Conservation (phyloP, 2,888 invertebrate species). For the Siphlonurus alternatus region DNA sequence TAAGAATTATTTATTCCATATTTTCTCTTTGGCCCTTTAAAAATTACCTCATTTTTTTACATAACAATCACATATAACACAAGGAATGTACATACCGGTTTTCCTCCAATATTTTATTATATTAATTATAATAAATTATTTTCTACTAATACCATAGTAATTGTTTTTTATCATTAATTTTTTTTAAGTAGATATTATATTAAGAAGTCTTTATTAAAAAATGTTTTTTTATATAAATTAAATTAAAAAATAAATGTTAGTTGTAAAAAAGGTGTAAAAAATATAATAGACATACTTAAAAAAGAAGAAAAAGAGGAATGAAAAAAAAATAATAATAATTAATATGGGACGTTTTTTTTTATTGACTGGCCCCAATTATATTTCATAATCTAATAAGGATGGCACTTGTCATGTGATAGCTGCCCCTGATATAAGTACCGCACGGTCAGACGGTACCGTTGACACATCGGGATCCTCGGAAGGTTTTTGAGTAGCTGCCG, state of each 20-base stretch:
- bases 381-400: neutral
- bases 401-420: neutral
- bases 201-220: neutral
- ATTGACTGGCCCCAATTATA: neutral
- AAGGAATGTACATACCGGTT: too few relatives aligned
- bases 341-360: too few relatives aligned
- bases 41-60: too few relatives aligned
- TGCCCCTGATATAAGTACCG: neutral
- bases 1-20: too few relatives aligned
- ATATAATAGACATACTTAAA: neutral
- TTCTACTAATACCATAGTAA: too few relatives aligned
- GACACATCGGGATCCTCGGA: neutral
- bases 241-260: neutral
- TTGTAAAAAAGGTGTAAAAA: neutral
- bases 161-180: neutral
- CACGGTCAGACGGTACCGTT: neutral
- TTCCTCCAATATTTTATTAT: too few relatives aligned
- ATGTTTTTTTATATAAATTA: neutral
- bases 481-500: neutral
- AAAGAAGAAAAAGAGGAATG: neutral
- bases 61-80: too few relatives aligned
- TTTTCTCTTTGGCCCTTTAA: too few relatives aligned
- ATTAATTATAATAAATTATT: too few relatives aligned
- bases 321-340: too few relatives aligned
- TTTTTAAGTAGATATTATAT: neutral